phyloP scores from a whole-genome alignment of 2,113 vertebrate species.

The Saguinus imperator region DNA sequence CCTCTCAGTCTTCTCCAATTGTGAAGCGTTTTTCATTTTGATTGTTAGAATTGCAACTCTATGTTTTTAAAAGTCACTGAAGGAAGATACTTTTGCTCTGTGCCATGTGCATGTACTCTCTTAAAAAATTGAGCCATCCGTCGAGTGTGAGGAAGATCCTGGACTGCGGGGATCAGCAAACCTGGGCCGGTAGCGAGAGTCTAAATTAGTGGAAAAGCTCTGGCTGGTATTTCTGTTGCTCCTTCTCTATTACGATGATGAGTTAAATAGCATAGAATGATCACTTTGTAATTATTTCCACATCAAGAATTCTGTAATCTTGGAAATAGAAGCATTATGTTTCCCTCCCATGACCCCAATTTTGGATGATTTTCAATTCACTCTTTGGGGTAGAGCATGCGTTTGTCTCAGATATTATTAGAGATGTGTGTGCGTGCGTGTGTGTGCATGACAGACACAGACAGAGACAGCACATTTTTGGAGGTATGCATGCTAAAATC shows the following conservation, averaged over 20 bases:
- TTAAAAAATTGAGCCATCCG: neutral
- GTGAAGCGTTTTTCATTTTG: neutral
- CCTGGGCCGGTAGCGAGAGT: rapidly evolving
- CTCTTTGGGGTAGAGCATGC: neutral
- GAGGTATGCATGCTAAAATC: neutral
- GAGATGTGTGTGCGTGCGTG: neutral
- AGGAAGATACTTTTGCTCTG: neutral
- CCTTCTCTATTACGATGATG: neutral
- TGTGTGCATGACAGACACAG: neutral
- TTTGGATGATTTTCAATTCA: neutral
- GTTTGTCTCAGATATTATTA: neutral
- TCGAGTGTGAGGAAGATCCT: neutral
- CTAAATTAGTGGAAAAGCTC: neutral
- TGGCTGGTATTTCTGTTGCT: neutral
- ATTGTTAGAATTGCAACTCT: neutral
- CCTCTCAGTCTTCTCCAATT: neutral
- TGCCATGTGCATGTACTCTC: neutral
- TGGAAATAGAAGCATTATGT: neutral
- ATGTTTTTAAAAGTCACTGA: neutral
- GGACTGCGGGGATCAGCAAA: neutral
- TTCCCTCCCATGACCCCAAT: too few relatives aligned
- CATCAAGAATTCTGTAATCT: neutral
- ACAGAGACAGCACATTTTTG: neutral
- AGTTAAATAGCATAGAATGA: neutral
- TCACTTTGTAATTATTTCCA: neutral